A percentile compares a stretch with the other conserved stretches of the same genome.
Conservation (phyloP, 2,888 invertebrate species). For the Papilio elwesi region DNA sequence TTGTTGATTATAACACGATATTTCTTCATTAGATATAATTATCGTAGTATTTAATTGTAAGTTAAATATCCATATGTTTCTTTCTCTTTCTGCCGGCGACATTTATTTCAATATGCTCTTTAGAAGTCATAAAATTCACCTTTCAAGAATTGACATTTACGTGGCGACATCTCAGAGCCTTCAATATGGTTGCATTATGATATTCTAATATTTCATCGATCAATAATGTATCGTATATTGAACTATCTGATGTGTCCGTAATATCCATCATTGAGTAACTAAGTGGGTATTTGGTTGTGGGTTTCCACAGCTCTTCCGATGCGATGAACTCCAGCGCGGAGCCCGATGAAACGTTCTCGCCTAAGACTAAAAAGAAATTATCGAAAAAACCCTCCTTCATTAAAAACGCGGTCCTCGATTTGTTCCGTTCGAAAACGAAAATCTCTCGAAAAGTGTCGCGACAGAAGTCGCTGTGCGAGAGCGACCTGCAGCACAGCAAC, state of each 20-base stretch:
- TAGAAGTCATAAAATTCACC: slow-evolving; percentile 71
- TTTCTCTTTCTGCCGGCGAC: slow-evolving; percentile 41
- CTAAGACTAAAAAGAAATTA: slow-evolving; percentile 84
- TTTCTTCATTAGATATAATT: slow-evolving; percentile 12
- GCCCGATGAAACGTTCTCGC: slow-evolving; percentile 80
- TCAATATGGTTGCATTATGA: slow-evolving; percentile 51
- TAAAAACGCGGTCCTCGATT: slow-evolving; percentile 81
- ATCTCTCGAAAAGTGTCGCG: slow-evolving; percentile 78
- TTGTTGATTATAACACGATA: slow-evolving; percentile 37
- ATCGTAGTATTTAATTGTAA: slow-evolving; percentile 36
- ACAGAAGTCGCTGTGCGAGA: slow-evolving; percentile 80
- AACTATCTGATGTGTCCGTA: slow-evolving; percentile 67
- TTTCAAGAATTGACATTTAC: slow-evolving; percentile 64
- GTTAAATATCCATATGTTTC: slow-evolving; percentile 39
- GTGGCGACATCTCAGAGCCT: slow-evolving; percentile 67
- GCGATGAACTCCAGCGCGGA: slow-evolving; percentile 81
- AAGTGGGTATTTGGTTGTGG: slow-evolving; percentile 83
- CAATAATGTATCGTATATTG: slow-evolving; percentile 49
- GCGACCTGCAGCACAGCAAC: slow-evolving; percentile 76
- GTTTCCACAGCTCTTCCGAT: slow-evolving; percentile 82
- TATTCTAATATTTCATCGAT: slow-evolving; percentile 42
- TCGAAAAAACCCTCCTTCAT: slow-evolving; percentile 83
- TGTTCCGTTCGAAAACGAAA: slow-evolving; percentile 83
- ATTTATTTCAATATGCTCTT: slow-evolving; percentile 82
- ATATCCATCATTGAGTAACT: slow-evolving; percentile 75